Evolutionary conservation across 2,888 invertebrate genomes (phyloP), one percentile per base, ranked within the genome.

Genomic region (Capitulum mitella): DNA sequence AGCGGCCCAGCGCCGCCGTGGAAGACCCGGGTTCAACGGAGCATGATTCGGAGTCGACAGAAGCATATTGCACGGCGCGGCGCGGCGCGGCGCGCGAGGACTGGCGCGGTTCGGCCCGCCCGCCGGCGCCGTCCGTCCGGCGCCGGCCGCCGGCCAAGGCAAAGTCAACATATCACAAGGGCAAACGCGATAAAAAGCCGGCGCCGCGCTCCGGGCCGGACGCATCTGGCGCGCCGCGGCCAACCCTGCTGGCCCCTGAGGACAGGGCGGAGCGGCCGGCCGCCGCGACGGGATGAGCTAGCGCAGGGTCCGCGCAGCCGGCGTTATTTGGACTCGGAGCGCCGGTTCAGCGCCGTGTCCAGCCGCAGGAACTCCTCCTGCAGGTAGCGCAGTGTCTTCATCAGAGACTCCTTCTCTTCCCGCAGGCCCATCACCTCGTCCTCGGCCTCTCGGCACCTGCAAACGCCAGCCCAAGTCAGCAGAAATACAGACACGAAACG

Each of bases 311-410:
- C 22, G 3, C 6, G 10, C 26, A 26, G 54, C 26, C 26, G 54
- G 26, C n/a, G 61, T 32, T 61, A 61, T 32, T 61, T 61, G 29
- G 61, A 8, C n/a, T 61, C 29, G 29, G 61, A 3, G 22, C 37
- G 64, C 19, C 64, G 64, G 37, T 37, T 64, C 8, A 5, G 64
- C 16, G 64, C 37, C 64, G 32, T 12, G 64, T 75, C 75, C 43
- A 75, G 43, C 43, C 46, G 40, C n/a, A 75, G 75, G 29, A 75
- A 75, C 46, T 75, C 43, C 43, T 75, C 43, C 29, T 75, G 75
- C 19, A 75, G 75, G 10, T 75, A 75, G 43, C 75, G 75, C 43
- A 75, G 46, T 14, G 40, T 75, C 40, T 75, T 46, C 75, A 75
- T 75, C 75, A 75, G 46, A n/a, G 40, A 40, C 75, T 75, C 43